Evolutionary conservation across 2,113 vertebrate species (phyloP).

Genomic region (Kobus ellipsiprymnus): DNA sequence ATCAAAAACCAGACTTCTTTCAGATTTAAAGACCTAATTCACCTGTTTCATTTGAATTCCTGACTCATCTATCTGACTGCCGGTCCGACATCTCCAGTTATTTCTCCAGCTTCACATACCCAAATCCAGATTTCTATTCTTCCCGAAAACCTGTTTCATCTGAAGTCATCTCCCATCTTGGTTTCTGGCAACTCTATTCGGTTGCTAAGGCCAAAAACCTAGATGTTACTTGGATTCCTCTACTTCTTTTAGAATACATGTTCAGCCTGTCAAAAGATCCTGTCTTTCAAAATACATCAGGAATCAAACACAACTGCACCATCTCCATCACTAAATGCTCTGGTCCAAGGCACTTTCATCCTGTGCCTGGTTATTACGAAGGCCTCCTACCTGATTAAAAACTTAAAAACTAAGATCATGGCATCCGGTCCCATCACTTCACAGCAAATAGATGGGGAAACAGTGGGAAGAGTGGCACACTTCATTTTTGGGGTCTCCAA

Average conservation of each 20-base stretch:
- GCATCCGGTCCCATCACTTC: background rate
- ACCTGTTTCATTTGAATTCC: background rate
- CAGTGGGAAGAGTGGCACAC: background rate
- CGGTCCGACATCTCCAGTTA: background rate
- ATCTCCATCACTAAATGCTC: accelerated
- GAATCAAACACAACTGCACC: background rate
- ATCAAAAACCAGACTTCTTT: background rate
- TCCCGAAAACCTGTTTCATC: background rate
- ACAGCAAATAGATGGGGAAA: background rate
- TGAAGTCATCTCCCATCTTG: background rate
- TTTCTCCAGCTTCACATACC: background rate
- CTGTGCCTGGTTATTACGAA: too few species aligned
- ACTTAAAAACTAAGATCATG: background rate
- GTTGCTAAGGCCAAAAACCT: background rate
- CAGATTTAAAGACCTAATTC: background rate
- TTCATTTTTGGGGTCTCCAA: background rate
- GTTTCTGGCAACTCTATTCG: background rate
- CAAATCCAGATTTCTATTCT: background rate
- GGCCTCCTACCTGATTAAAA: background rate
- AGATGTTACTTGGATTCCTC: background rate
- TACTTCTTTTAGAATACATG: background rate
- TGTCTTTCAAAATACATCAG: background rate
- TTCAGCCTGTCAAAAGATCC: background rate
- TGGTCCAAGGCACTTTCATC: accelerated
- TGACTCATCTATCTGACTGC: background rate